Base-by-base conservation (phyloP, 2,888 invertebrate species). In the Noctua comes region DNA sequence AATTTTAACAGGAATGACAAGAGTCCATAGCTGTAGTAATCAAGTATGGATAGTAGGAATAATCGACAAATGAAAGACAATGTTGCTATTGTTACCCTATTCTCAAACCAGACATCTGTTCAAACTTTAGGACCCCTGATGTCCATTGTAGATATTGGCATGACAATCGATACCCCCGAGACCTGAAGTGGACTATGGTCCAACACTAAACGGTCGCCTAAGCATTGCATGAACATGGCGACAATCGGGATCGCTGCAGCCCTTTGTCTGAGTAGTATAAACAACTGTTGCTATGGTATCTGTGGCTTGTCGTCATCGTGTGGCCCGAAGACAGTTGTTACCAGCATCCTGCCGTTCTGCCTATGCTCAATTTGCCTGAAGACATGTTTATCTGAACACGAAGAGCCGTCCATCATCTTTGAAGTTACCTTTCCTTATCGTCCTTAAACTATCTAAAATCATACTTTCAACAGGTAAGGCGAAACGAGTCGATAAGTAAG, bases 401-500 rank as follows among this genome's bases (percentile, higher is more conserved):
- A 48, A 57, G 24, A 40, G 16, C 27, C 36, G 24, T 76, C 70
- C 27, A 71, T 83, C 43, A 86, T 68, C 31, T 65, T 43, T 40
- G 27, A 77, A 85, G 31, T 59, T 48, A 70, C 54, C 65, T 36
- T 57, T 31, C 36, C 57, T 76, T 83, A 84, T 64, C 54, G 27
- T 68, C 40, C 40, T 59, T 7, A 46, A 86, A 82, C 80, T 84
- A 84, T 77, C 84, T 81, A 75, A 84, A 79, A 79, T 77, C 77
- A 83, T 82, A 85, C 80, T 83, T 89, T 89, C 87, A 91, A 91
- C 90, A 91, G 91, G 91, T 90, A 88, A 86, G 86, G 82, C 79
- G 76, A 88, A 89, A 88, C 84, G 82, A 85, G 76, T 84, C 86
- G 81, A 86, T 85, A 86, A 88, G 85, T 86, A 84, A 84, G 77